Evolutionary conservation across 2,888 invertebrate genomes (phyloP), one percentile per base, ranked within the genome.

Genomic region (Sycophila texana): DNA sequence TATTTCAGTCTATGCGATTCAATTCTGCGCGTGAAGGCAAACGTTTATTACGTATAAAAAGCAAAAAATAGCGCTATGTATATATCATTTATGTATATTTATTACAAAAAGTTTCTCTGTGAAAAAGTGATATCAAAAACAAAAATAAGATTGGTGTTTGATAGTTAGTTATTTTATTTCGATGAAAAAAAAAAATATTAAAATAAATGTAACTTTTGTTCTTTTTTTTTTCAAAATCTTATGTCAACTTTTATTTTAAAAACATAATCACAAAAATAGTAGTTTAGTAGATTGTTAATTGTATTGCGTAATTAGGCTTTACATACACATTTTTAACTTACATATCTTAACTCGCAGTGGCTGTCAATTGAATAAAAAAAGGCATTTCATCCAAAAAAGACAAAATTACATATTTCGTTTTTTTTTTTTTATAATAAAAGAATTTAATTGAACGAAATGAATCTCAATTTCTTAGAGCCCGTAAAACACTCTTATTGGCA

Each of bases 231-330:
- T 75, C 57, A 74, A 79, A 78, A 79, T 66, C 57, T 60, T 76
- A 70, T 70, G 65, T 75, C 5, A 76, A 72, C 49, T 67, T 80
- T 75, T 77, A 68, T 74, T 77, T 77, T 71, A 67, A 76, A 79
- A 77, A 81, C 72, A 71, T 70, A 81, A 77, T 79, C 79, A 81
- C 74, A 81, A 81, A 81, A 81, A 79, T 72, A 81, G 53, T 66
- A 68, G 76, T 79, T 65, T 63, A 68, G 58, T 78, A 74, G 66
- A 58, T 72, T 66, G 68, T 77, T 77, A 77, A 75, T 76, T 57
- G 53, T 65, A 73, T 74, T 72, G 39, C 26, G 57, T 66, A 10
- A 74, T 2, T 67, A 55, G 63, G 68, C 73, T 79, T 79, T 74
- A 79, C 76, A 76, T 74, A 66, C n/a, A 63, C 60, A 60, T 74